phyloP scores from a whole-genome alignment of 1,140 invertebrate species.

The Meloidogyne exigua region DNA sequence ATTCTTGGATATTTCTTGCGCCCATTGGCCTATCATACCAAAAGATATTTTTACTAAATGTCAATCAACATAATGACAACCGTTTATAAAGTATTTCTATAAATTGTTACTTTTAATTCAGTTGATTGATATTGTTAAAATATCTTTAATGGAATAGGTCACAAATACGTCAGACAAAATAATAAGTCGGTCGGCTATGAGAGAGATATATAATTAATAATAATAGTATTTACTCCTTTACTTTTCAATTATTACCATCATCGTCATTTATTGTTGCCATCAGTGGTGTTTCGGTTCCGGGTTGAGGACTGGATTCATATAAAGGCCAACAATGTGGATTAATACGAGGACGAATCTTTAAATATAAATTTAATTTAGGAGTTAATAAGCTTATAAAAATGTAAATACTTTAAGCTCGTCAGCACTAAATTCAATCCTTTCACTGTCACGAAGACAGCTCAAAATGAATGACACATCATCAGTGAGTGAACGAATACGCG shows the following conservation, averaged over 20 bases:
- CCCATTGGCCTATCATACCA: too few species aligned
- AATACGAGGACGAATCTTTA: slow-evolving; percentile 39
- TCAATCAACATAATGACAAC: too few species aligned
- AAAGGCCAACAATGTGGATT: slow-evolving; percentile 39
- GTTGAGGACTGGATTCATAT: slow-evolving; percentile 15
- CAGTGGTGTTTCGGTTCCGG: neutral
- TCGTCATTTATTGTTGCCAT: neutral
- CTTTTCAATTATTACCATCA: neutral
- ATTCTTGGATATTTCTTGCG: neutral
- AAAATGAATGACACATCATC: slow-evolving; percentile 79
- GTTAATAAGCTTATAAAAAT: neutral
- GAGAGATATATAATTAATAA: neutral
- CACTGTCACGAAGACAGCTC: slow-evolving; percentile 55
- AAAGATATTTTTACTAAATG: too few species aligned
- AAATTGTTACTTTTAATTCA: too few species aligned
- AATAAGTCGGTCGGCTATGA: neutral
- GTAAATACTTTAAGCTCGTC: slow-evolving; percentile 38
- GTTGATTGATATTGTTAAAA: too few species aligned
- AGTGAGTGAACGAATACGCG: slow-evolving; percentile 83
- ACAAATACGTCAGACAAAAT: neutral
- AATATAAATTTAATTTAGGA: slow-evolving; percentile 14
- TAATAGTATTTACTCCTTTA: neutral
- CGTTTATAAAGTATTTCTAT: too few species aligned
- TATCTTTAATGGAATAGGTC: too few species aligned
- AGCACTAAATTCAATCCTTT: slow-evolving; percentile 53